Evolutionary conservation across 2,888 invertebrate genomes (phyloP).

Genomic region (Resseliella maxima): DNA sequence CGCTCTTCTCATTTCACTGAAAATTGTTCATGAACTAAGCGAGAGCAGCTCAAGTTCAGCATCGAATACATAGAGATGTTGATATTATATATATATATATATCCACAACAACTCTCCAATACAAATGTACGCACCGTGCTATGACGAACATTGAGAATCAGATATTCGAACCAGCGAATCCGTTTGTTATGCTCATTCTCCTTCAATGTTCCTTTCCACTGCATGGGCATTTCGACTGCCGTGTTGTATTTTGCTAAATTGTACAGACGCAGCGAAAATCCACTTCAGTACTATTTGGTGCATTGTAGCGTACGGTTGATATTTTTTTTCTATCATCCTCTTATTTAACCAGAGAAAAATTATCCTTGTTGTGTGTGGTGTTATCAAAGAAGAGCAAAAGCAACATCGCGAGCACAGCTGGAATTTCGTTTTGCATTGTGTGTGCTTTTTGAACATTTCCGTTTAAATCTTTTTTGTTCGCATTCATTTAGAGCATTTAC

Average conservation of each 20-base stretch:
- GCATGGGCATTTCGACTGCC: background rate
- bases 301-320: conserved; percentile 32
- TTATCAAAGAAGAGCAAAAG: background rate
- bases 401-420: background rate
- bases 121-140: background rate
- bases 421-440: background rate
- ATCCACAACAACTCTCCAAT: background rate
- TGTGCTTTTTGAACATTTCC: background rate
- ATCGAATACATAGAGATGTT: background rate
- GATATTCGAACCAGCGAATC: background rate
- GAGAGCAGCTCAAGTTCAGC: conserved; percentile 39
- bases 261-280: conserved; percentile 28
- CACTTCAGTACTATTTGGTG: conserved; percentile 3
- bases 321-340: background rate
- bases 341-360: background rate
- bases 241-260: background rate
- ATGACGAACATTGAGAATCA: background rate
- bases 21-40: conserved; percentile 39
- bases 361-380: background rate
- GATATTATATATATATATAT: background rate
- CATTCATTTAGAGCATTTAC: background rate
- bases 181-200: background rate
- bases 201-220: background rate
- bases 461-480: background rate
- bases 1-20: background rate